Evolutionary conservation across 2,888 invertebrate genomes (phyloP).

Genomic region (Drosophila parthenogenetica): DNA sequence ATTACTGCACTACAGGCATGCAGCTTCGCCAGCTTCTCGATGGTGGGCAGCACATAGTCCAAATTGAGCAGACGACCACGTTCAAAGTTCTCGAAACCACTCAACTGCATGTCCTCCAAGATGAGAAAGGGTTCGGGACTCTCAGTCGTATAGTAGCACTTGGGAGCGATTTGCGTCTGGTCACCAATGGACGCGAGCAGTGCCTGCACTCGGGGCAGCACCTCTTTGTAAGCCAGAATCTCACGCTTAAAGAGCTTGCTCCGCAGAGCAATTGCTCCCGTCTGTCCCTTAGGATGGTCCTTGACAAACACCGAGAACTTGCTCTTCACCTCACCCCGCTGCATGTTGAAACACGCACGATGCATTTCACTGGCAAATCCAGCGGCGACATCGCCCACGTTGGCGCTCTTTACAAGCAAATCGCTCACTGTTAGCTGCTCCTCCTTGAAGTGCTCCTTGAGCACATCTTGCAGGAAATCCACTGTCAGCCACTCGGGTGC

Average conservation of each 20-base stretch:
- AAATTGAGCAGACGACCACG: conserved; percentile 86
- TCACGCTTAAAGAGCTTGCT: conserved; percentile 84
- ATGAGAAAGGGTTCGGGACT: conserved; percentile 84
- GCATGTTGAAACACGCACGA: conserved; percentile 81
- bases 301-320: conserved; percentile 84
- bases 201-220: conserved; percentile 80
- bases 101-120: conserved; percentile 86
- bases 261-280: conserved; percentile 83
- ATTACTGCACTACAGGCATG: conserved; percentile 86
- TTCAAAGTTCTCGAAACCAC: conserved; percentile 87
- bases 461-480: conserved; percentile 83
- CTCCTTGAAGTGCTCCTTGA: conserved; percentile 83
- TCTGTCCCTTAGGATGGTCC: conserved; percentile 83
- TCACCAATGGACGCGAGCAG: conserved; percentile 82
- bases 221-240: conserved; percentile 82
- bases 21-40: conserved; percentile 86
- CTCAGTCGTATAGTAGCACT: conserved; percentile 83
- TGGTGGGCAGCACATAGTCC: conserved; percentile 86
- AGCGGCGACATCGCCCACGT: conserved; percentile 66
- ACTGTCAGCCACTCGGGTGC: conserved; percentile 83
- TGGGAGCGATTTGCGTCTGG: conserved; percentile 82
- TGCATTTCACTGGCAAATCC: conserved; percentile 84
- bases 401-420: conserved; percentile 74
- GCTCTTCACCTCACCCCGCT: conserved; percentile 72
- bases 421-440: conserved; percentile 77